phyloP scores from a whole-genome alignment of 2,888 invertebrate genomes.

The Oxystoma pomonae region DNA sequence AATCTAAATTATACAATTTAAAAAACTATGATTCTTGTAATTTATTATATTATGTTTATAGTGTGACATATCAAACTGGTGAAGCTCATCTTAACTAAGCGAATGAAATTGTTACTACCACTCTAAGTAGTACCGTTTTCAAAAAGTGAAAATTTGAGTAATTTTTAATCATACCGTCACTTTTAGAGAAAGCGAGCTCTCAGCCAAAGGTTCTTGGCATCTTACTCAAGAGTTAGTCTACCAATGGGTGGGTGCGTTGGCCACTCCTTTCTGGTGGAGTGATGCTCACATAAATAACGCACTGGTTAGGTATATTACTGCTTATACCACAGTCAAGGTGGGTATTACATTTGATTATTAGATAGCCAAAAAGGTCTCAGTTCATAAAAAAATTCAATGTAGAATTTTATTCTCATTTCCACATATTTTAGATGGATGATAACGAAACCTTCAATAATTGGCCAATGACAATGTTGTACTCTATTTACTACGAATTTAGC shows the following conservation, averaged over 20 bases:
- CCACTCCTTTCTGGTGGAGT: conserved; percentile 74
- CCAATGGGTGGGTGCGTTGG: conserved; percentile 74
- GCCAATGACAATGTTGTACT: conserved; percentile 75
- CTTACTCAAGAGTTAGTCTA: conserved; percentile 70
- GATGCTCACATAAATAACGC: conserved; percentile 75
- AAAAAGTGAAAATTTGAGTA: too few relatives aligned
- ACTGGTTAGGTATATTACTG: conserved; percentile 69
- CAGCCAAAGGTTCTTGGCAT: conserved; percentile 60
- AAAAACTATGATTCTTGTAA: too few relatives aligned
- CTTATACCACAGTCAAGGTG: conserved; percentile 68
- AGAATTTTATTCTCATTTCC: too few relatives aligned
- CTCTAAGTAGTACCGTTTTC: too few relatives aligned
- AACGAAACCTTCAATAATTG: conserved; percentile 74
- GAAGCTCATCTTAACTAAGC: too few relatives aligned
- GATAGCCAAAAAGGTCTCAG: background rate
- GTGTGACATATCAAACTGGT: too few relatives aligned
- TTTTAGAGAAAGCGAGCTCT: conserved; percentile 69
- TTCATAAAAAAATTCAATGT: too few relatives aligned
- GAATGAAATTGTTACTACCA: too few relatives aligned
- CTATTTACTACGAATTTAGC: conserved; percentile 75
- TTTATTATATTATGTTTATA: too few relatives aligned
- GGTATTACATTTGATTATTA: conserved; percentile 4
- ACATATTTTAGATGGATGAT: conserved; percentile 57
- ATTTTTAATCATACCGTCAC: conserved; percentile 17
- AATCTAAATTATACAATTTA: too few relatives aligned